Evolutionary conservation across 2,797 vertebrate species (phyloP), one percentile per base, ranked within the genome.

Genomic region (Hoplostethus mediterraneus): DNA sequence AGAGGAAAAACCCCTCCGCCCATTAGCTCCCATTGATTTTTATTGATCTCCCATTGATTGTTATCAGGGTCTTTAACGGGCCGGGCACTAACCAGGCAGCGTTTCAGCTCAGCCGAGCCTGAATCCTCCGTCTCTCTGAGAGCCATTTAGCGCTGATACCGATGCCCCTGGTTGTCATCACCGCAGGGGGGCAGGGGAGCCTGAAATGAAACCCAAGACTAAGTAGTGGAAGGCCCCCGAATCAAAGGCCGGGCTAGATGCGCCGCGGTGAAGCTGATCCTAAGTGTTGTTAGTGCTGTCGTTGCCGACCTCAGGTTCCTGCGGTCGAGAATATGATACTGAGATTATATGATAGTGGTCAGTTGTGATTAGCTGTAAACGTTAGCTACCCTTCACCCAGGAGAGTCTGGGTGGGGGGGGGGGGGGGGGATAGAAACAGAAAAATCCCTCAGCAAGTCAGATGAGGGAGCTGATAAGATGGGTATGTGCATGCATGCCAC

Each of bases 11-110:
- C 17, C 72, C 38, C 52, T 11, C 36, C 0, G 1, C 80, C 74
- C 21, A 77, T 86, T 81, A 81, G 81, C 66, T 28, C 16, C 55
- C 66, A 86, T 82, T 64, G 80, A 85, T 79, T 82, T 73, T 58
- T 81, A 88, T 85, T 90, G 82, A 89, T 89, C 82, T 69, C 47
- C 33, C 63, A 81, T 77, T 73, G 84, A 84, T 83, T 64, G 54
- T 73, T 83, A 82, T 84, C 78, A 77, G 70, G 59, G 71, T 30
- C 63, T 30, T 58, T 76, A 80, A 57, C 59, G 59, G 68, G 31
- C 57, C 36, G 63, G 69, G 48, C 69, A 58, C 63, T 82, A 78
- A 84, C 55, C 61, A 47, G 48, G 17, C 53, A 5, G 61, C 49
- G 75, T 83, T 82, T 81, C 42, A 79, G 60, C 61, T 78, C 77